Evolutionary conservation across 1,140 invertebrate species (phyloP).

Genomic region (Heterodera schachtii): DNA sequence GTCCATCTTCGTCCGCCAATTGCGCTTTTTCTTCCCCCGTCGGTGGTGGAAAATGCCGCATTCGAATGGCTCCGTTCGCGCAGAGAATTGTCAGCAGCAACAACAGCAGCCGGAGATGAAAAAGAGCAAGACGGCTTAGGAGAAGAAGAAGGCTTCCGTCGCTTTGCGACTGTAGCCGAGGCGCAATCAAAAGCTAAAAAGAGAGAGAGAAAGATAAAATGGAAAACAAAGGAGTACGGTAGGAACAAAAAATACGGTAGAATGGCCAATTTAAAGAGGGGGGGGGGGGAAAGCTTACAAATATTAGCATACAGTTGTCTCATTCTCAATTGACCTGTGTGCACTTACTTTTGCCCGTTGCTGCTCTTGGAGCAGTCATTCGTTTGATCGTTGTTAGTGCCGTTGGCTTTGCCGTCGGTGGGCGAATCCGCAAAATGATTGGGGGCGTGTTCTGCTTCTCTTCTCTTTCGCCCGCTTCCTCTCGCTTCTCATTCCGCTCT

Average conservation of each 20-base stretch:
- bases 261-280: no score
- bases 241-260: not conserved
- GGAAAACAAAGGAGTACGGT: not conserved
- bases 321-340: no score
- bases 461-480: not conserved
- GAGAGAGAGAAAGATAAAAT: not conserved
- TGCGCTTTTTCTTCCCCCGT: not conserved
- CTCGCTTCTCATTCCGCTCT: not conserved
- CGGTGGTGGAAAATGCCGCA: not conserved
- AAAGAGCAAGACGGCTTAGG: not conserved
- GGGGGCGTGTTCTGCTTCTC: not conserved
- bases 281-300: no score
- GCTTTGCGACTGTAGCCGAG: not conserved
- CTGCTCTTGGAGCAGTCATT: not conserved
- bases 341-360: not conserved
- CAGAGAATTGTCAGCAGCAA: not conserved
- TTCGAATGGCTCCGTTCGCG: not conserved
- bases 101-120: no score
- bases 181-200: not conserved
- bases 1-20: slow-evolving; percentile 11
- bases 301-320: no score
- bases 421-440: not conserved
- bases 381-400: not conserved
- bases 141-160: not conserved
- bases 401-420: no score